Evolutionary conservation across 2,113 vertebrate genomes (phyloP), one percentile per base, ranked within the genome.

Genomic region (Pelmatolapia mariae): DNA sequence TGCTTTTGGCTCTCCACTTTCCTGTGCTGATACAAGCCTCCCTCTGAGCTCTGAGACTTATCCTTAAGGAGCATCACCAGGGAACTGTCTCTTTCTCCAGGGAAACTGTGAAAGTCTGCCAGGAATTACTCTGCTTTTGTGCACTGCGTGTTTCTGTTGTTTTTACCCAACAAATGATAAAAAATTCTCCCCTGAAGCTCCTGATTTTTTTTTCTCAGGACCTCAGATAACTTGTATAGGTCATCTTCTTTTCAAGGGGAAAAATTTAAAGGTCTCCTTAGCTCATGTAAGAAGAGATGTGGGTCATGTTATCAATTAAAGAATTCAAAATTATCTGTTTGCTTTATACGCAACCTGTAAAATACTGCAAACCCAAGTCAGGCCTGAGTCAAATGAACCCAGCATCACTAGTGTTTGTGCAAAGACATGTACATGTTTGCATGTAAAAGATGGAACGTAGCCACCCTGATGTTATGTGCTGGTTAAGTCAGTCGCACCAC

Each of bases 41-140:
- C 56, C 88, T 47, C 36, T 84, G 91, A 94, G 81, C 95, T 96
- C 92, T 96, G 96, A 80, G 94, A 91, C 87, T 11, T 43, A 43
- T 81, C 87, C 84, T 52, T 57, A 7, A 71, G 38, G 81, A 80
- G 11, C 15, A n/a, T 18, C 63, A 78, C 45, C 18, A 45, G 13
- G 54, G 63, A 68, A 13, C 33, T 43, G 47, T 24, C 81, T 50
- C 29, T 29, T 57, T 66, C 57, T 83, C 45, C 33, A 57, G 1
- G 24, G 45, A 57, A 12, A n/a, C 66, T 45, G 19, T 76, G 43
- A 78, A 19, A 78, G 45, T 33, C 45, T 78, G 6, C 3, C 1
- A 78, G 73, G 45, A 78, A 78, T 52, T 50, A 78, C 16, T 52
- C 26, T 50, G 7, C 18, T 13, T 78, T 78, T 33, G 45, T 76